These are phyloP conservation scores for Zootoca vivipara DNA, from an alignment of 2,113 vertebrate genomes.

Conservation along the genomic window DNA sequence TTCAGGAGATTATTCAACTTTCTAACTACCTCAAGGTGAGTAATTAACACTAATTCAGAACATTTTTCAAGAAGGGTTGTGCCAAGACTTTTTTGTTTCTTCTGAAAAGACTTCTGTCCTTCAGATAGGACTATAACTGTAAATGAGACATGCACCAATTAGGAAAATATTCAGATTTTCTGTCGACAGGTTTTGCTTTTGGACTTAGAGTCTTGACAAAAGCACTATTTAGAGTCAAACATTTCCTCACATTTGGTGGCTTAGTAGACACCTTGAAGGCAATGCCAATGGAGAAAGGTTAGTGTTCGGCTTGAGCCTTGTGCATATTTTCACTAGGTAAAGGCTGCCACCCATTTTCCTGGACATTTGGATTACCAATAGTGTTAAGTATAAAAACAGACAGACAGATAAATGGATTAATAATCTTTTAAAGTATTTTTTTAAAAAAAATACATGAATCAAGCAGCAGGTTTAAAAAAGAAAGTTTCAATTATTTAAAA, in stretches of 20 bases:
- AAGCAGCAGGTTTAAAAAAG: neutral
- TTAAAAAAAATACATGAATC: neutral
- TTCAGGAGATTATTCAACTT: conserved; percentile 81
- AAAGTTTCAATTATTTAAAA: neutral
- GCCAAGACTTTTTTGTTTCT: neutral
- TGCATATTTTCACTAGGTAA: neutral
- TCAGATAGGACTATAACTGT: neutral
- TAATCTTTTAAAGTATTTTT: neutral
- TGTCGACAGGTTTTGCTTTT: neutral
- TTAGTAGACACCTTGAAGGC: neutral
- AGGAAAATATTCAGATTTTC: neutral
- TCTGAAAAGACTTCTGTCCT: neutral
- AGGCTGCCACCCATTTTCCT: neutral
- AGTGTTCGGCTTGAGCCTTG: neutral
- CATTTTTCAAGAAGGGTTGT: neutral
- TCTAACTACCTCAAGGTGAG: conserved; percentile 81
- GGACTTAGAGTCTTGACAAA: neutral
- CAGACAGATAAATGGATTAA: neutral
- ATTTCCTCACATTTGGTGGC: neutral
- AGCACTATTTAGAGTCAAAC: neutral
- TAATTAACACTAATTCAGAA: neutral
- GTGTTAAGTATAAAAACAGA: neutral
- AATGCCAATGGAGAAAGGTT: neutral
- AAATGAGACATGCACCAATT: neutral
- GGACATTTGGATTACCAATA: neutral